Conservation (phyloP, 2,888 invertebrate species). For the Diadegma fenestrale region DNA sequence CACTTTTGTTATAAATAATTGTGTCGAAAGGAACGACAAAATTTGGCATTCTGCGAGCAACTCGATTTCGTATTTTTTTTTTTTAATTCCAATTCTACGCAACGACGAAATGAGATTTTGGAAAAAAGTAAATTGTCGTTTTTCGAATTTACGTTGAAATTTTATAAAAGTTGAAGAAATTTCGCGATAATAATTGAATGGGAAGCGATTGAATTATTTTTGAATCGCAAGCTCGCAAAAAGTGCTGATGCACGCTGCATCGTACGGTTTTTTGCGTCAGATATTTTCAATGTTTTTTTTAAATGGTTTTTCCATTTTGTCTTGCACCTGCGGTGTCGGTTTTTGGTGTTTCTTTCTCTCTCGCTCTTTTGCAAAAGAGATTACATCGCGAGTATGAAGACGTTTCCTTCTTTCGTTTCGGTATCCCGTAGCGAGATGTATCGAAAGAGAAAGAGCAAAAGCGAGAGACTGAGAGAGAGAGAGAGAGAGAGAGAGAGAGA, state of each 20-base stretch:
- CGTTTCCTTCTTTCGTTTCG: conserved; percentile 71
- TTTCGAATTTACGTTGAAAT: neutral
- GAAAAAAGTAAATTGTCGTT: neutral
- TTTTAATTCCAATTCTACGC: too few relatives aligned
- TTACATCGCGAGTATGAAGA: conserved; percentile 71
- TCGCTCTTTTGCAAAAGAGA: conserved; percentile 22
- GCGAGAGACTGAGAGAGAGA: conserved; percentile 20
- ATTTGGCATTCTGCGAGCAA: neutral
- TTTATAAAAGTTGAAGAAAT: neutral
- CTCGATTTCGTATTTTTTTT: neutral
- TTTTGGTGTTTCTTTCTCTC: neutral
- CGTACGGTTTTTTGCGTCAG: conserved; percentile 14
- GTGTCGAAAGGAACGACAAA: neutral
- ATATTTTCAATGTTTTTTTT: conserved; percentile 49
- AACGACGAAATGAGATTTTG: neutral
- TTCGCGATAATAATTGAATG: neutral
- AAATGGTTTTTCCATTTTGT: neutral
- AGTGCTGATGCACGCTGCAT: conserved; percentile 33
- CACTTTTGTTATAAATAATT: neutral
- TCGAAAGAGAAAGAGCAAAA: conserved; percentile 54
- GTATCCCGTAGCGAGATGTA: conserved; percentile 76
- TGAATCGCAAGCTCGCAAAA: conserved; percentile 21
- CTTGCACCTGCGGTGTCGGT: conserved; percentile 71
- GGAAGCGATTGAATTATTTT: neutral
- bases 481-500: conserved; percentile 33